Base-by-base conservation (phyloP, 30 jellyfish, hydroid and myxozoan species). In the Nemopilema nomurai region DNA sequence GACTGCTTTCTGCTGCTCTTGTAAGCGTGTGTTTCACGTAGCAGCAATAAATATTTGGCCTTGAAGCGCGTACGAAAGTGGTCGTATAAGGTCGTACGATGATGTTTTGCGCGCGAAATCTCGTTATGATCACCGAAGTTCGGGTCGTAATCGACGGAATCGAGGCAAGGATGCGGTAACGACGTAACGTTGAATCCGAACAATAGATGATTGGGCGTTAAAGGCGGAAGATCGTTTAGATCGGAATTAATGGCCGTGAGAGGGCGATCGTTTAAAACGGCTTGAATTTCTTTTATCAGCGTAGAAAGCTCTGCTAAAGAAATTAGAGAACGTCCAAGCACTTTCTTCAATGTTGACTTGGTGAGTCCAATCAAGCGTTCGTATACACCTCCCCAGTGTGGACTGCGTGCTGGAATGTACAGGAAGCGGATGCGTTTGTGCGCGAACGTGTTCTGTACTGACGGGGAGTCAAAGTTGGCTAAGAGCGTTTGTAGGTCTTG, bases 331-430 rank as follows among this genome's bases (percentile, higher is more conserved):
- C 87, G 87, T 16, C 80, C 87, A 50, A 76, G 76, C 7, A 76
- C 87, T 27, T 76, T 50, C 28, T 76, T 76, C 29, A 50, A 31
- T 4, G 26, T 9, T 27, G 87, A 16, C 33, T 76, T 76, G 22
- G 87, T 76, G n/a, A 50, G 50, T 24, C 80, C 76, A 52, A 76
- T 76, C 19, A 76, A 52, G 27, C 77, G 27, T 76, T 76, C 51
- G 33, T 41, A 76, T 16, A 76, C 76, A 16, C 87, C 87, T 20
- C 76, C 87, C 80, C 76, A 49, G 66, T 76, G 87, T n/a, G 81
- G 87, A 31, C 87, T 76, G 3, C 87, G 87, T 17, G 87, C 87
- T 22, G 87, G 87, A 41, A 52, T 76, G 76, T 76, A 51, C 27
- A 24, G 51, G 21, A 76, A 76, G 49, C 33, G 23, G 32, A 76